Evolutionary conservation across 1,140 invertebrate genomes (phyloP).

Genomic region (Zaprionus taronus): DNA sequence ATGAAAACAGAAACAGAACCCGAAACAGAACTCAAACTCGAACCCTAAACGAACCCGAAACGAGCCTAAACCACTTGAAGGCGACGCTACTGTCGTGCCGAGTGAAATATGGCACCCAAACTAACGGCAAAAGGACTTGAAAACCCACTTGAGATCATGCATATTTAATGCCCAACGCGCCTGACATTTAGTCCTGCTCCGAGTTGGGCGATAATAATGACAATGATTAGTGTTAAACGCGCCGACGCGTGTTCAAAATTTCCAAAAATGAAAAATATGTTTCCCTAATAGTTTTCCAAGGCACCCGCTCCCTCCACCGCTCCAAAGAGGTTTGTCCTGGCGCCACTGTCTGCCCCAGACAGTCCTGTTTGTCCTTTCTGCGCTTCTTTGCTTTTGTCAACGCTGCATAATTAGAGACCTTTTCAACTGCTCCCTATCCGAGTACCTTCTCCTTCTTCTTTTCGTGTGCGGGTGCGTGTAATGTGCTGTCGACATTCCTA

Average conservation of each 20-base stretch:
- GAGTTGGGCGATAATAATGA: slow-evolving; percentile 53
- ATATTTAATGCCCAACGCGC: slow-evolving; percentile 46
- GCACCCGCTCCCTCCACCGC: not conserved
- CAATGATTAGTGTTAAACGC: slow-evolving; percentile 74
- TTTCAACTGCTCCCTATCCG: not conserved
- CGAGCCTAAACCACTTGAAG: slow-evolving; percentile 39
- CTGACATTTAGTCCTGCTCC: slow-evolving; percentile 18
- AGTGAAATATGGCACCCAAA: slow-evolving; percentile 67
- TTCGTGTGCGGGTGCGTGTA: slow-evolving; percentile 44
- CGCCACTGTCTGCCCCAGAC: slow-evolving; percentile 39
- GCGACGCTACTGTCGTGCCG: slow-evolving; percentile 53
- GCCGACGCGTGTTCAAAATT: slow-evolving; percentile 43
- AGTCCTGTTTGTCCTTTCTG: not conserved
- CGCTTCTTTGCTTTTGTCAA: slow-evolving; percentile 60
- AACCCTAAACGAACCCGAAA: not conserved
- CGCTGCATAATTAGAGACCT: slow-evolving; percentile 69
- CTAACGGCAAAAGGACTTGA: slow-evolving; percentile 34
- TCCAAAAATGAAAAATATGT: slow-evolving; percentile 59
- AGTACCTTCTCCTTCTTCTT: not conserved
- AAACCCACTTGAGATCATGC: slow-evolving; percentile 59
- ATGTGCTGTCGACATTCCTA: slow-evolving; percentile 57
- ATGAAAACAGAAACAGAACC: not conserved
- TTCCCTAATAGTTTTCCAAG: slow-evolving; percentile 65
- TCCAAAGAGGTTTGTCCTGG: slow-evolving; percentile 37
- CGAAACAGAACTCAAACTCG: not conserved